These are phyloP conservation scores for Bombus turneri DNA, from an alignment of 1,140 invertebrate genomes.

Conservation along the genomic window DNA sequence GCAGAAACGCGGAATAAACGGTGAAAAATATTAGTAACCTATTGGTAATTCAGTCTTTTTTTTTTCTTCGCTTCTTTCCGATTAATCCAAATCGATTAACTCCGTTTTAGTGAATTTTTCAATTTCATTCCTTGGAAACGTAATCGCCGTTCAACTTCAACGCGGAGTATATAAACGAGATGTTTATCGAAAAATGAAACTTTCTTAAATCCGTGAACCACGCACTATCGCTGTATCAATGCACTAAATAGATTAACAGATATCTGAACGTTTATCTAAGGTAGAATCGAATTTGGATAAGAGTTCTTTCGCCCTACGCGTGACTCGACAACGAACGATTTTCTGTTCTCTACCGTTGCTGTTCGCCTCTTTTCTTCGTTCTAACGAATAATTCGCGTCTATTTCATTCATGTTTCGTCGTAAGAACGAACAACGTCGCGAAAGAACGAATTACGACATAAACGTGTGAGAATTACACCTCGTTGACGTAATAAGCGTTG, in stretches of 20 bases:
- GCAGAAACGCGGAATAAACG: no score
- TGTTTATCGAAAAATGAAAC: neutral
- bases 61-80: no score
- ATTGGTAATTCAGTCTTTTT: no score
- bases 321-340: neutral
- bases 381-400: neutral
- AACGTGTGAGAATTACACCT: neutral
- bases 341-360: no score
- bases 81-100: no score
- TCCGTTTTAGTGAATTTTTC: no score
- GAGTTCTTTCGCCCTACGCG: neutral
- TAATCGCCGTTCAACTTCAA: no score
- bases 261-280: neutral
- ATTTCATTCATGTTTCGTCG: neutral
- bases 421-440: neutral
- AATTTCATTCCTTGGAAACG: rapidly evolving
- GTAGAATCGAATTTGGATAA: conserved; percentile 18
- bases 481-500: neutral
- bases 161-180: no score
- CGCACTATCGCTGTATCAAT: neutral
- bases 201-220: neutral
- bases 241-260: conserved; percentile 22
- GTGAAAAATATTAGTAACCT: no score
- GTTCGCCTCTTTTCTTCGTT: neutral
- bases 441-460: neutral